Evolutionary conservation across 2,113 vertebrate genomes (phyloP).

Genomic region (Cervus canadensis): DNA sequence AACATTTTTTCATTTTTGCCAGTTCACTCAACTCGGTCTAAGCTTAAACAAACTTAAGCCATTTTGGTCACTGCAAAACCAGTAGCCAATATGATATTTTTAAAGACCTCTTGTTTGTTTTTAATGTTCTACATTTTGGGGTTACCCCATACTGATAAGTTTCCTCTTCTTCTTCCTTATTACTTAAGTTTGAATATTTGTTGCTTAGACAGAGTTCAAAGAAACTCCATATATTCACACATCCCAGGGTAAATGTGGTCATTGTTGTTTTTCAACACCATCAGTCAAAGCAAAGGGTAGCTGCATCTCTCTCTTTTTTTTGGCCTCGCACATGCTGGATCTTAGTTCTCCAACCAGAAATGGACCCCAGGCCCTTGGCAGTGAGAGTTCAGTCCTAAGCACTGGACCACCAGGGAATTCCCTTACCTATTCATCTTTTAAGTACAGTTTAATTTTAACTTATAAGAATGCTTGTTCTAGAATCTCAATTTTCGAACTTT

Average conservation of each 20-base stretch:
- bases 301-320: not conserved
- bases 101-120: not conserved
- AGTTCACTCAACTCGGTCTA: not conserved
- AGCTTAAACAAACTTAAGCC: not conserved
- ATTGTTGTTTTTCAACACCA: not conserved
- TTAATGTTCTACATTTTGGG: not conserved
- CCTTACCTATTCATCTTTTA: not conserved
- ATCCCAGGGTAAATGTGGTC: not conserved
- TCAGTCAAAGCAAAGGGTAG: not conserved
- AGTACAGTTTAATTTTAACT: not conserved
- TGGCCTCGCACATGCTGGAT: not conserved
- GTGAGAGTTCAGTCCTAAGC: not conserved
- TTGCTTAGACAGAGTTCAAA: not conserved
- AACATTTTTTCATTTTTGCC: not conserved
- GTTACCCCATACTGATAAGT: not conserved
- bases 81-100: not conserved
- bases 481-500: not conserved
- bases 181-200: constrained; percentile 14
- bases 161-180: not conserved
- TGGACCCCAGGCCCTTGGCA: not conserved
- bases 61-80: not conserved
- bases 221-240: not conserved
- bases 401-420: not conserved
- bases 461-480: not conserved
- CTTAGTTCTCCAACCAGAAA: not conserved